These are phyloP conservation scores for Torymus aiolomorphi DNA, from an alignment of 2,888 invertebrate species.

Conservation along the genomic window DNA sequence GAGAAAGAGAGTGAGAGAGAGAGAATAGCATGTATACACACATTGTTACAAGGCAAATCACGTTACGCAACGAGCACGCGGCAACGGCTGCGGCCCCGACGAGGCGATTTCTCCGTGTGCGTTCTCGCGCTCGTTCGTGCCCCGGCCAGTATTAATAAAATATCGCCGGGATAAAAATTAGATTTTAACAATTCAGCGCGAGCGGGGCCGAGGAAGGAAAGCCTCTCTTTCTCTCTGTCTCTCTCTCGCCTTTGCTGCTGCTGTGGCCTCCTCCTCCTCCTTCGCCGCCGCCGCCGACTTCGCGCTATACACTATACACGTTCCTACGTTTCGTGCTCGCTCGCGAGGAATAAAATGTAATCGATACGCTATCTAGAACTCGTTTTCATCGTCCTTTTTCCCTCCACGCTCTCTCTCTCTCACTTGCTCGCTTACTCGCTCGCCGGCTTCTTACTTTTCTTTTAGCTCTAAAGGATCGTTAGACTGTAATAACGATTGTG, in stretches of 20 bases:
- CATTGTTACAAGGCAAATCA: conserved; percentile 74
- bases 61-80: conserved; percentile 69
- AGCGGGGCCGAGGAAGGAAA: no score
- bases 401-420: neutral
- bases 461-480: conserved; percentile 47
- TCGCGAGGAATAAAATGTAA: conserved; percentile 54
- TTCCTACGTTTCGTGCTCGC: conserved; percentile 40
- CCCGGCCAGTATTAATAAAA: conserved; percentile 51
- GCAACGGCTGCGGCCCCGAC: conserved; percentile 52
- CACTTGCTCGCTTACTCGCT: neutral
- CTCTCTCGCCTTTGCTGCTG: neutral
- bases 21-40: conserved; percentile 57
- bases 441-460: conserved; percentile 21
- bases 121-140: neutral
- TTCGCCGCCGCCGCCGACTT: no score
- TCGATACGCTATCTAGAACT: conserved; percentile 54
- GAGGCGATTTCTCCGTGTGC: conserved; percentile 4
- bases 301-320: neutral
- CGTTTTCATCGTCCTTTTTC: conserved; percentile 39
- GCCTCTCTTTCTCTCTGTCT: neutral
- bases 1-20: conserved; percentile 10
- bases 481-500: conserved; percentile 55
- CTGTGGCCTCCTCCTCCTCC: no score
- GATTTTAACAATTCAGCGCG: conserved; percentile 54
- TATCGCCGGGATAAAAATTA: conserved; percentile 52